Evolutionary conservation across 2,113 vertebrate genomes (phyloP).

Genomic region (Dipodomys stephensi): DNA sequence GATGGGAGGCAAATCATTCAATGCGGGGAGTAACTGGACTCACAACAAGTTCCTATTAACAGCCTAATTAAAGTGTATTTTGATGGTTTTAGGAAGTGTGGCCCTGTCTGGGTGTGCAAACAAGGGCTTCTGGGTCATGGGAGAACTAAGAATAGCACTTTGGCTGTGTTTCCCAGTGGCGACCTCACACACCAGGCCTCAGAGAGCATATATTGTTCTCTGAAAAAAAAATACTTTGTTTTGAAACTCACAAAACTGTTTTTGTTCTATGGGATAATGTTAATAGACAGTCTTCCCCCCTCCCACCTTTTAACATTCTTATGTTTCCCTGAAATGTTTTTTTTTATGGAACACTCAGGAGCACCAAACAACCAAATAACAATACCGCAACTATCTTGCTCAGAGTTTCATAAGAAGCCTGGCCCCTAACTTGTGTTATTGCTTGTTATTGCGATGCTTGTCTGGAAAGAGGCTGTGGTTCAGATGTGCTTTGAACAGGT

Average conservation of each 20-base stretch:
- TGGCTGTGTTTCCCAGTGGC: background rate
- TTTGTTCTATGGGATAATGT: slow-evolving; percentile 4
- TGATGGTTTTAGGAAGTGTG: slow-evolving; percentile 58
- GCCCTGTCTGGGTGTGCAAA: slow-evolving; percentile 45
- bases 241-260: slow-evolving; percentile 64
- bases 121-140: slow-evolving; percentile 17
- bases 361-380: slow-evolving; percentile 27
- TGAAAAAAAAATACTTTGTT: slow-evolving; percentile 76
- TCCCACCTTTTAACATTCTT: slow-evolving; percentile 5
- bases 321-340: slow-evolving; percentile 40
- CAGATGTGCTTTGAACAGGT: background rate
- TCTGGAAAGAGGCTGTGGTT: background rate
- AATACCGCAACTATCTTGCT: background rate
- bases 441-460: background rate
- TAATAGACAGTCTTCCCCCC: background rate
- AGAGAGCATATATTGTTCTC: slow-evolving; percentile 44
- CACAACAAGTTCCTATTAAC: slow-evolving; percentile 48
- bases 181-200: background rate
- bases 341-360: slow-evolving; percentile 10
- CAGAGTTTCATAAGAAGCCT: background rate
- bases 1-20: background rate
- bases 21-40: background rate
- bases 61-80: slow-evolving; percentile 17
- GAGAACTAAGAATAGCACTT: slow-evolving; percentile 43
- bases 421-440: background rate